Conservation (phyloP, 2,888 invertebrate species). For the Aphidius colemani region DNA sequence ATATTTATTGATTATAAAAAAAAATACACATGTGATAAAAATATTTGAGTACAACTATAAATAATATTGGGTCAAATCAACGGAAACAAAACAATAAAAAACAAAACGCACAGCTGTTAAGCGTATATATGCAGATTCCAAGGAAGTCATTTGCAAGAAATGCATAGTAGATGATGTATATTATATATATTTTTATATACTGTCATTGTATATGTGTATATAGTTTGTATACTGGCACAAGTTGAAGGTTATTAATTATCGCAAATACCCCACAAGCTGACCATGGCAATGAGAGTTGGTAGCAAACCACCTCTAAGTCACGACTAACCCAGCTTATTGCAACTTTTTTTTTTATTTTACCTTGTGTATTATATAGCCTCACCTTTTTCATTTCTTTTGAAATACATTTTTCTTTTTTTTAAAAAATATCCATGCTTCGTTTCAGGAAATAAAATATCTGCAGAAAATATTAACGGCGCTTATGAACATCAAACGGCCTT, state of each 20-base stretch:
- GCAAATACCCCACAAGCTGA: conserved; percentile 32
- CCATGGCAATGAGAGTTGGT: neutral
- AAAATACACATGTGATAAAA: no score
- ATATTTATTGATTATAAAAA: no score
- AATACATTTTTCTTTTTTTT: neutral
- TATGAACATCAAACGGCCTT: conserved; percentile 11
- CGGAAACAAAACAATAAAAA: conserved; percentile 32
- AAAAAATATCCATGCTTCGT: conserved; percentile 3
- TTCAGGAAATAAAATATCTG: conserved; percentile 16
- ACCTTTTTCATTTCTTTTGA: no score
- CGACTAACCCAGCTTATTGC: conserved; percentile 14
- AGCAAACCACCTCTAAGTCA: conserved; percentile 21
- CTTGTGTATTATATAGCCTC: no score
- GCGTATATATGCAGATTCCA: conserved; percentile 19
- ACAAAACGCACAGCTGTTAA: conserved; percentile 29
- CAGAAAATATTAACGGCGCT: conserved; percentile 22
- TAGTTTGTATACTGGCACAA: neutral
- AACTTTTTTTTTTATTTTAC: no score
- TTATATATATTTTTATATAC: neutral
- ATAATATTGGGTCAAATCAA: conserved; percentile 25
- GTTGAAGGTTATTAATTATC: conserved; percentile 38
- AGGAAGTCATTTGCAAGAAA: conserved; percentile 12
- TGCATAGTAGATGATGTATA: neutral
- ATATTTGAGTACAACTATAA: no score
- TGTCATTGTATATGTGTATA: neutral